Percentiles rank a stretch among this genome's conserved stretches.
Evolutionary conservation across 2,888 invertebrate genomes (phyloP).

Genomic region (Eupithecia inturbata): DNA sequence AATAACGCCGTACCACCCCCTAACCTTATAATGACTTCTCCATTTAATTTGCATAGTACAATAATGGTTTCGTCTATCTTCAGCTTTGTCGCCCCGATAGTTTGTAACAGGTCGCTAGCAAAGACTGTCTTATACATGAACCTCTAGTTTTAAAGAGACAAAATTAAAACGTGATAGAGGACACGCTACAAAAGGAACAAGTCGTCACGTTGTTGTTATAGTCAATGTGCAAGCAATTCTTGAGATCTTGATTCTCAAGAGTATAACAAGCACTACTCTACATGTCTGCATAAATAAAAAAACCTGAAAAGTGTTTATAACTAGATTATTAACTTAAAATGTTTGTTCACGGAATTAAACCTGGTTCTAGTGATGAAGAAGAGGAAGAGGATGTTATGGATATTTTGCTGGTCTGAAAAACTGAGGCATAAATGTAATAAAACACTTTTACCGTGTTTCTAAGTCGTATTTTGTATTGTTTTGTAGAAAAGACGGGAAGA

Average conservation of each 20-base stretch:
- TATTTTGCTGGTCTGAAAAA: constrained; percentile 69
- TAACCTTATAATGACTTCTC: constrained; percentile 70
- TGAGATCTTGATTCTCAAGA: not conserved
- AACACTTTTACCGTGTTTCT: not conserved
- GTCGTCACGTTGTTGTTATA: not conserved
- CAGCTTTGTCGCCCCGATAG: constrained; percentile 57
- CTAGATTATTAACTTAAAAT: constrained; percentile 55
- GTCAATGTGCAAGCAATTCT: not conserved
- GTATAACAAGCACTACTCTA: not conserved
- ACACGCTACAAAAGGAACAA: not conserved
- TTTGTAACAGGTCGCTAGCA: constrained; percentile 52
- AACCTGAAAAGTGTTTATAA: not conserved
- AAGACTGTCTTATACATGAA: constrained; percentile 44
- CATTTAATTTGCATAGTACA: constrained; percentile 79
- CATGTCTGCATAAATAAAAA: not conserved
- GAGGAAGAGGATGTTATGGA: constrained; percentile 85
- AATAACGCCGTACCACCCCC: constrained; percentile 73
- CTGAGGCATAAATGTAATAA: not conserved
- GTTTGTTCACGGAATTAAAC: constrained; percentile 84
- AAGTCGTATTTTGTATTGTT: constrained; percentile 11
- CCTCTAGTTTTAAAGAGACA: constrained; percentile 1
- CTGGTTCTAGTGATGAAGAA: constrained; percentile 84
- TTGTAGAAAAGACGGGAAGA: constrained; percentile 90
- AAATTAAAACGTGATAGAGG: constrained; percentile 8
- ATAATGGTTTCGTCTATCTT: constrained; percentile 61